These are phyloP conservation scores for Cyclopterus lumpus DNA, from an alignment of 2,797 vertebrate genomes.

Conservation along the genomic window DNA sequence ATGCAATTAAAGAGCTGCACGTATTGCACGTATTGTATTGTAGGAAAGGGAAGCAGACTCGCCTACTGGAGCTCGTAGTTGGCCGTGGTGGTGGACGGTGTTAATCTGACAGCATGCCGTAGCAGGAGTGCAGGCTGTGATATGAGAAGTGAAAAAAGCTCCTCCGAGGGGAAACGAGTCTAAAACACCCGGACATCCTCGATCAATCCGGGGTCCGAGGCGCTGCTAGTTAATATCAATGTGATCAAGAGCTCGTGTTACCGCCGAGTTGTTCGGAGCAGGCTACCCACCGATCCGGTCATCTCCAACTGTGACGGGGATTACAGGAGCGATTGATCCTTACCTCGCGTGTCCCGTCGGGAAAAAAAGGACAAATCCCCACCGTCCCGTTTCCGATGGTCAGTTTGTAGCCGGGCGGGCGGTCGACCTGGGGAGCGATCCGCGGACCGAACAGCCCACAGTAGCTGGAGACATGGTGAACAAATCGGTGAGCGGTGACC, in stretches of 20 bases:
- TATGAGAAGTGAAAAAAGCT: conserved; percentile 55
- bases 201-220: conserved; percentile 30
- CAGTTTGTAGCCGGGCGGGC: conserved; percentile 43
- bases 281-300: conserved; percentile 48
- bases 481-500: conserved; percentile 86
- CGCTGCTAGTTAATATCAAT: conserved; percentile 32
- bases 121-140: conserved; percentile 55
- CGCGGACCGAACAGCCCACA: conserved; percentile 66
- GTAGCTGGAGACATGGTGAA: conserved; percentile 80
- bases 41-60: conserved; percentile 29
- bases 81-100: conserved; percentile 59
- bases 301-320: conserved; percentile 65
- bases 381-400: conserved; percentile 22
- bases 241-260: conserved; percentile 31
- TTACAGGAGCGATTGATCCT: conserved; percentile 58
- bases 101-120: conserved; percentile 73
- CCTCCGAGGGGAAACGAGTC: conserved; percentile 34
- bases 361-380: conserved; percentile 7
- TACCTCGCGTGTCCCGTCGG: conserved; percentile 66
- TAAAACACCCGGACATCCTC: conserved; percentile 46
- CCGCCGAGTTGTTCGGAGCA: conserved; percentile 51
- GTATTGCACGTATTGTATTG: neutral
- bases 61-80: conserved; percentile 67
- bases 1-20: neutral
- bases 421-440: conserved; percentile 67